phyloP scores from a whole-genome alignment of 1,140 invertebrate genomes.

The Gryon sp. region DNA sequence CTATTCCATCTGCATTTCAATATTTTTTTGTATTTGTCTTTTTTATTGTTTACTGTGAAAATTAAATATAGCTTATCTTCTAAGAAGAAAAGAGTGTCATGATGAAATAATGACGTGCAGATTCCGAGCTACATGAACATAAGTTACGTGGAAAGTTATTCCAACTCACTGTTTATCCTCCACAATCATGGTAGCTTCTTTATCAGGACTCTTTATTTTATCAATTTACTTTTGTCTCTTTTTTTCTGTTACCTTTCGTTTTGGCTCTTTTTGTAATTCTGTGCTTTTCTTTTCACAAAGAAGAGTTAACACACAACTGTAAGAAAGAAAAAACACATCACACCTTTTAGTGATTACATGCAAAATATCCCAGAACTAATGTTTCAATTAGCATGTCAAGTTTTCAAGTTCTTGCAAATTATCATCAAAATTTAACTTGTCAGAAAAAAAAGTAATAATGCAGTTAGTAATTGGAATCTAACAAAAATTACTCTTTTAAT shows the following conservation, averaged over 20 bases:
- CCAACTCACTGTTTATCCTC: constrained; percentile 78
- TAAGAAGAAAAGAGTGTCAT: constrained; percentile 14
- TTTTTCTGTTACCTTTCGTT: constrained; percentile 23
- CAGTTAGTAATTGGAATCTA: too few relatives aligned
- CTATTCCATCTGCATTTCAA: too few relatives aligned
- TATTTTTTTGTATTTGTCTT: too few relatives aligned
- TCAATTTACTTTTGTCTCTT: constrained; percentile 7
- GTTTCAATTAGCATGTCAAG: too few relatives aligned
- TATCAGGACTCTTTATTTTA: constrained; percentile 66
- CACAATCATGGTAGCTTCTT: constrained; percentile 76
- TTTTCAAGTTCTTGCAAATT: too few relatives aligned
- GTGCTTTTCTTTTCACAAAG: constrained; percentile 29
- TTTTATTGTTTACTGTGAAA: too few relatives aligned
- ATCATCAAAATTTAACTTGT: too few relatives aligned
- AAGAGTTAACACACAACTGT: constrained; percentile 71
- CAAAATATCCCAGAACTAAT: too few relatives aligned
- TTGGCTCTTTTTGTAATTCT: constrained; percentile 7
- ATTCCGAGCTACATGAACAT: constrained; percentile 40
- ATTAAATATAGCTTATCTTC: too few relatives aligned
- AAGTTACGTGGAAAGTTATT: constrained; percentile 55
- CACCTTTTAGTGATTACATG: constrained; percentile 46
- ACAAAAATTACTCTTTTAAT: too few relatives aligned
- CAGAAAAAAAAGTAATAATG: too few relatives aligned
- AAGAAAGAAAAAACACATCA: constrained; percentile 76
- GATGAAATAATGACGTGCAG: constrained; percentile 48